Base-by-base conservation (phyloP, 2,797 vertebrate genomes). In the Hafferia zeledoni region DNA sequence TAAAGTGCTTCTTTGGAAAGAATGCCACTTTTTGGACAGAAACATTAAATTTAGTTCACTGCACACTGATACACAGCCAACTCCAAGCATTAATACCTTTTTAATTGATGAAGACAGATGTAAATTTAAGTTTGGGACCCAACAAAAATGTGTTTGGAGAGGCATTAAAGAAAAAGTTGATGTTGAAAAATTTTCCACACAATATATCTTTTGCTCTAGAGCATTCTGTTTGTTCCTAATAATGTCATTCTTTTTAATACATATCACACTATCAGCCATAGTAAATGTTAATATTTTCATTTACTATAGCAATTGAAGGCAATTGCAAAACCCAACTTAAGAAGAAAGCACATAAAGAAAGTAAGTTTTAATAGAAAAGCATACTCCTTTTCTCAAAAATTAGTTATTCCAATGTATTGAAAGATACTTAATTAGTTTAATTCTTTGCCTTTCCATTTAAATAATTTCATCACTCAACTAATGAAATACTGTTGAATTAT, bases 1-100 rank as follows among this genome's bases (percentile, higher is more conserved):
- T 96, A 98, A 98, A 96, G 97, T 95, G 82, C 97, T 98, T 98
- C 96, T 97, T 97, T 94, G 94, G 93, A 92, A 97, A 96, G 96
- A 97, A 96, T 85, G 92, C 56, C 94, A 95, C 83, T 82, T 80
- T 84, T 8, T 84, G 90, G 95, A 76, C 41, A 85, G 84, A 94
- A 96, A 94, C 89, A 90, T 87, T 94, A 93, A 91, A 92, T 85
- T 96, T 87, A 84, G 92, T 41, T 79, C 79, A 59, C 78, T 89
- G 95, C 87, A 92, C 78, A 93, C 46, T 33, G 91, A 84, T 83
- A 91, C 8, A 22, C 47, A 75, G 87, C 65, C 90, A 94, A 89
- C 72, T 82, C 88, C 81, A 87, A 88, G 90, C 82, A 94, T 87
- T 94, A 93, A 94, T 77, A 97, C 76, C 87, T 96, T 96, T 93